These are phyloP conservation scores for Chrysogorgia sp. DNA, from an alignment of 92 coral and sea anemone genomes.

Conservation along the genomic window DNA sequence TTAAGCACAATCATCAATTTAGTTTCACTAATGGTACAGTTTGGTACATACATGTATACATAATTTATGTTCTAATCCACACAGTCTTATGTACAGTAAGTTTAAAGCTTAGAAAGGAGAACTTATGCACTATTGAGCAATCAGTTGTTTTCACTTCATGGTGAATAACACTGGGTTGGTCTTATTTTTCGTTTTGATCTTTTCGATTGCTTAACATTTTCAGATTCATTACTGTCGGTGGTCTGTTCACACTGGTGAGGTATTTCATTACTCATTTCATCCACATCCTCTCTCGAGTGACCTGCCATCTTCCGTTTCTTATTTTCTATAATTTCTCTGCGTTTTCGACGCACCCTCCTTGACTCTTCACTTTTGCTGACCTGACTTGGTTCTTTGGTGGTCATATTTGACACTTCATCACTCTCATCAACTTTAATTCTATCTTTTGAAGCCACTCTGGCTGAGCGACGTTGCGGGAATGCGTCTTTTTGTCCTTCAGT, in stretches of 20 bases:
- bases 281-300: background rate
- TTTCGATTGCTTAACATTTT: constrained; percentile 52
- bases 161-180: constrained; percentile 88
- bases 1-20: too few relatives aligned
- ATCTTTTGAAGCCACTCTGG: constrained; percentile 40
- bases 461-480: constrained; percentile 30
- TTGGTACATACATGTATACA: too few relatives aligned
- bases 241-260: constrained; percentile 7
- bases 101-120: background rate
- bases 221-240: constrained; percentile 46
- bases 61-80: too few relatives aligned
- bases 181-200: constrained; percentile 83
- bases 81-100: too few relatives aligned
- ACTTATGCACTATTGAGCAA: too few relatives aligned
- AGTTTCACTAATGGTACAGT: too few relatives aligned
- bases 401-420: background rate
- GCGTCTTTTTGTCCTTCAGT: constrained; percentile 17
- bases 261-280: background rate
- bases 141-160: constrained; percentile 63
- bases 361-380: constrained; percentile 40
- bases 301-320: background rate
- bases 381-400: constrained; percentile 10
- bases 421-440: background rate
- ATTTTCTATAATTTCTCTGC: background rate
- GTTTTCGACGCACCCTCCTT: constrained; percentile 5